These are phyloP conservation scores for Ibycter americanus DNA, from an alignment of 2,797 vertebrate species.

Conservation along the genomic window DNA sequence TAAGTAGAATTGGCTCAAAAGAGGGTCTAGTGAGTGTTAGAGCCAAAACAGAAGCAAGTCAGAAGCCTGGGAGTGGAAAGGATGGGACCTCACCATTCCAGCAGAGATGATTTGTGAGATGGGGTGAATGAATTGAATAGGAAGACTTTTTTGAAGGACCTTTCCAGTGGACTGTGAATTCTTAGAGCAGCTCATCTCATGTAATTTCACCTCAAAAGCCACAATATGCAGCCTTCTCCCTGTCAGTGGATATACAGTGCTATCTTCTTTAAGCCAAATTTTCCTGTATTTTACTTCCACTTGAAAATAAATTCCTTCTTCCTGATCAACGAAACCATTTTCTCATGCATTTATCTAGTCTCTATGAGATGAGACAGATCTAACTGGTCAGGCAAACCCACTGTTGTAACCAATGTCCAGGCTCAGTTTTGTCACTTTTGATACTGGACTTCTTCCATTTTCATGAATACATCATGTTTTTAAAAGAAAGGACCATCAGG, in stretches of 20 bases:
- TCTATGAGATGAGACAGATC: background rate
- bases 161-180: background rate
- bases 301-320: background rate
- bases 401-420: background rate
- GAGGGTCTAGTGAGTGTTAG: background rate
- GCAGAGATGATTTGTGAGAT: background rate
- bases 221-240: accelerated
- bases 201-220: background rate
- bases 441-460: background rate
- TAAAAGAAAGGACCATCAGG: background rate
- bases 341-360: background rate
- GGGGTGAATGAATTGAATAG: background rate
- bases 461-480: background rate
- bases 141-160: background rate
- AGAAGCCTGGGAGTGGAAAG: background rate
- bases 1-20: background rate
- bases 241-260: background rate
- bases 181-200: background rate
- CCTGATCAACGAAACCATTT: background rate
- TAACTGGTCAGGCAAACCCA: background rate
- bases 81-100: background rate
- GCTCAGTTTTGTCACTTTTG: background rate
- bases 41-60: background rate
- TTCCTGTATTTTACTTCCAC: background rate
- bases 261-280: background rate